Percentiles rank a stretch among this genome's conserved stretches.
phyloP scores from a whole-genome alignment of 2,888 invertebrate genomes.

The Macaria notata region DNA sequence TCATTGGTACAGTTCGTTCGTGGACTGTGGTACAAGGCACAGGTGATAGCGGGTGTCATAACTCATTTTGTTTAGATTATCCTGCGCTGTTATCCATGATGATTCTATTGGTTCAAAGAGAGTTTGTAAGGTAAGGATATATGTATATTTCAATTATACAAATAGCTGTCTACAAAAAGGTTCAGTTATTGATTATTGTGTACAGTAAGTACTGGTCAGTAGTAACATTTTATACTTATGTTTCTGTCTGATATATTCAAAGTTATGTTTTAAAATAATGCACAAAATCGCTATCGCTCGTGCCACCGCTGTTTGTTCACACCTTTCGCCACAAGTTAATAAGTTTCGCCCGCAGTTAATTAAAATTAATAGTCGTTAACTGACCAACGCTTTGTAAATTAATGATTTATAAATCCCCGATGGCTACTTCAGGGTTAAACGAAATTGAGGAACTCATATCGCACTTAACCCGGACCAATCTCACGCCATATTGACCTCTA shows the following conservation, averaged over 20 bases:
- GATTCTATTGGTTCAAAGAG: too few species aligned
- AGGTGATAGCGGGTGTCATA: constrained; percentile 1
- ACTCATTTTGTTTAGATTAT: neutral
- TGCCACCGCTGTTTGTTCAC: constrained; percentile 1
- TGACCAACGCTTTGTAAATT: constrained; percentile 64
- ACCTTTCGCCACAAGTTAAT: constrained; percentile 28
- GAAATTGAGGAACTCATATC: constrained; percentile 24
- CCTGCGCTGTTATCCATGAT: too few species aligned
- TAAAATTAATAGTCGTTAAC: constrained; percentile 74
- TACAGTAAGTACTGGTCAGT: too few species aligned
- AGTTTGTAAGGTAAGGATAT: too few species aligned
- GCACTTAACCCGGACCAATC: constrained; percentile 13
- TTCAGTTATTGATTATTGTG: too few species aligned
- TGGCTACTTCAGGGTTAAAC: constrained; percentile 52
- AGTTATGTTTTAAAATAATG: too few species aligned
- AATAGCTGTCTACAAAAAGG: too few species aligned
- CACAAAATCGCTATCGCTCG: constrained; percentile 4
- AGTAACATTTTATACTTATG: too few species aligned
- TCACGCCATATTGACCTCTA: constrained; percentile 21
- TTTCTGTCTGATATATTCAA: too few species aligned
- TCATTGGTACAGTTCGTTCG: constrained; percentile 45
- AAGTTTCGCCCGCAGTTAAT: constrained; percentile 65
- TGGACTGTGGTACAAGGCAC: constrained; percentile 25
- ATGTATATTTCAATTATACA: too few species aligned
- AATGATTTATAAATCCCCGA: constrained; percentile 63